Evolutionary conservation across 2,113 vertebrate genomes (phyloP).

Genomic region (Marcusenius ussheri): DNA sequence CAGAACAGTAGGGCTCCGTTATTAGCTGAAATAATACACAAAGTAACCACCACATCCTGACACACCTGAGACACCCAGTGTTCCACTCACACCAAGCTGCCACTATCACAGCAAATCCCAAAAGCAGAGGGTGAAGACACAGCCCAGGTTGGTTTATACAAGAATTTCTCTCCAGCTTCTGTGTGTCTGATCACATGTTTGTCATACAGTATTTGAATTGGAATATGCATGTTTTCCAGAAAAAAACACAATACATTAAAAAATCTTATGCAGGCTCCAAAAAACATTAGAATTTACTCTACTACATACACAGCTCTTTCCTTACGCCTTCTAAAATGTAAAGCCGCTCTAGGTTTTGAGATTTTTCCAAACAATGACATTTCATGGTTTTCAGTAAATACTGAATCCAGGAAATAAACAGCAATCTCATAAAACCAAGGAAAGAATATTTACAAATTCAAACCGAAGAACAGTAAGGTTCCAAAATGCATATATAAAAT

Average conservation of each 20-base stretch:
- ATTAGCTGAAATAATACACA: neutral
- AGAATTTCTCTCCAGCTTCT: neutral
- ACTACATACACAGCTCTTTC: neutral
- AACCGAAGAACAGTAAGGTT: neutral
- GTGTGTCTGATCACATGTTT: neutral
- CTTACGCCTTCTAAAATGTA: neutral
- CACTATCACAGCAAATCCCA: neutral
- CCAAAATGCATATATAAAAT: neutral
- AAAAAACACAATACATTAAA: neutral
- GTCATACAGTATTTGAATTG: neutral
- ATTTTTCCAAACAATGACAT: constrained; percentile 3
- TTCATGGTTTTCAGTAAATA: neutral
- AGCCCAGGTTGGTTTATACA: neutral
- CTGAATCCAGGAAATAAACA: neutral
- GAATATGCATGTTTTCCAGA: neutral
- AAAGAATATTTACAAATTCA: neutral
- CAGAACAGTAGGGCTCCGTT: neutral
- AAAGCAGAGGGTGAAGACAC: neutral
- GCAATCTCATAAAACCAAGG: neutral
- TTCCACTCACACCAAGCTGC: constrained; percentile 24
- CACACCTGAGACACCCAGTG: neutral
- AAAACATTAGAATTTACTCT: neutral
- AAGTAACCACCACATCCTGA: neutral
- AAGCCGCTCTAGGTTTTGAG: neutral
- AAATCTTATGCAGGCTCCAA: neutral